These are phyloP conservation scores for Protophormia terraenovae DNA, from an alignment of 2,888 invertebrate genomes.

Conservation along the genomic window DNA sequence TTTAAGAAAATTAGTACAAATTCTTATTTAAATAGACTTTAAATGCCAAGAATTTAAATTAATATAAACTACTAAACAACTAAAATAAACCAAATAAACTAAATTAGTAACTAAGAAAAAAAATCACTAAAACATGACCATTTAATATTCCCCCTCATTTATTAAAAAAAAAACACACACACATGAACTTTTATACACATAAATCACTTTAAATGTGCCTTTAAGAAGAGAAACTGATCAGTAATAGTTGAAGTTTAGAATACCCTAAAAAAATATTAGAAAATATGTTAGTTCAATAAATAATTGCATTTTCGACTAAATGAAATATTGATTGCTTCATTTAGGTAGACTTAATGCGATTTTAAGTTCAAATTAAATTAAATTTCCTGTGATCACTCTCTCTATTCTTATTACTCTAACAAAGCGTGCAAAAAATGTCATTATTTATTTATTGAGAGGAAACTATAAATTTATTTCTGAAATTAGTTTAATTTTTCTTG, in stretches of 20 bases:
- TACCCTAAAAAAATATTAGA: background rate
- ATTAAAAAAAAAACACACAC: background rate
- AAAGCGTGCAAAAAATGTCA: too few species aligned
- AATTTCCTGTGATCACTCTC: too few species aligned
- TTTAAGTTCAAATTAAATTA: too few species aligned
- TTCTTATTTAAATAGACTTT: constrained; percentile 44
- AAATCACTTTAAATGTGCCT: background rate
- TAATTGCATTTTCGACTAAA: too few species aligned
- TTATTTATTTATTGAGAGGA: too few species aligned
- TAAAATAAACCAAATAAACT: constrained; percentile 23
- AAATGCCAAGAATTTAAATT: constrained; percentile 60
- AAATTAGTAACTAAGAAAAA: constrained; percentile 23
- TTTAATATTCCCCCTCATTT: constrained; percentile 23
- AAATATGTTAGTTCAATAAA: too few species aligned
- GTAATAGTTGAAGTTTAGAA: background rate
- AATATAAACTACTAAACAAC: constrained; percentile 49
- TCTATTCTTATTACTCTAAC: too few species aligned
- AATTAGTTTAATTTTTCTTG: too few species aligned
- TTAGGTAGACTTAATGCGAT: too few species aligned
- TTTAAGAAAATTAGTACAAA: constrained; percentile 54
- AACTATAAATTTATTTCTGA: too few species aligned
- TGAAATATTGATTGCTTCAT: too few species aligned
- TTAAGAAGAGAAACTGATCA: background rate
- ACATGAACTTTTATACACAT: background rate
- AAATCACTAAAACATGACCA: constrained; percentile 3